Evolutionary conservation across 2,797 vertebrate genomes (phyloP), one percentile per base, ranked within the genome.

Genomic region (Anguilla anguilla): DNA sequence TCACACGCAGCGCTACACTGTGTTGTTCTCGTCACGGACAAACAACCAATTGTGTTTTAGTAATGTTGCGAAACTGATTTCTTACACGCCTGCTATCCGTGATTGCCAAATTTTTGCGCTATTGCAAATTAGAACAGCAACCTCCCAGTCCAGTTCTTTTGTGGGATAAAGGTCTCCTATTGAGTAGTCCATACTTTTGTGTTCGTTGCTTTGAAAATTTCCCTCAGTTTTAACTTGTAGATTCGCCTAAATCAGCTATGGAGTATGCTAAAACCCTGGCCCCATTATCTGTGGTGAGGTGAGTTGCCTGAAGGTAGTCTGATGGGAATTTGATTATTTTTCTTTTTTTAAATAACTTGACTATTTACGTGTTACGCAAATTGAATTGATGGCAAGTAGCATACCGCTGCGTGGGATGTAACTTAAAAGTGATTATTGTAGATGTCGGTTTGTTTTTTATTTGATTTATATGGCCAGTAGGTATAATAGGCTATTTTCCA

Each of bases 231-330:
- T 67, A 88, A 46, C 31, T 53, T 64, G 53, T 43, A 25, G 9
- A 64, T 85, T 88, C n/a, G 17, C 57, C 57, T 19, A 61, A 53
- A 81, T 89, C 90, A 0, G 90, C 89, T 22, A 88, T 94, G 87
- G 85, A 90, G 15, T 93, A 93, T 31, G 91, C 90, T 0, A 93
- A 89, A 90, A 85, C 72, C n/a, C 86, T 93, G 61, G 83, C 92
- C 51, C 92, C 91, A 19, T 88, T 90, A 7, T 88, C 91, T 61
- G 57, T 92, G 83, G n/a, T 91, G 83, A 92, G 93, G 94, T 94
- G 43, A 84, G 87, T 69, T 28, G 51, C 39, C n/a, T 35, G 15
- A 82, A 28, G 0, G 0, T 59, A 67, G 9, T 25, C 17, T 19
- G 19, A 11, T 87, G 39, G 43, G 15, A 19, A 77, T 43, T 3